phyloP scores from a whole-genome alignment of 2,888 invertebrate genomes.

The Hyposoter didymator region DNA sequence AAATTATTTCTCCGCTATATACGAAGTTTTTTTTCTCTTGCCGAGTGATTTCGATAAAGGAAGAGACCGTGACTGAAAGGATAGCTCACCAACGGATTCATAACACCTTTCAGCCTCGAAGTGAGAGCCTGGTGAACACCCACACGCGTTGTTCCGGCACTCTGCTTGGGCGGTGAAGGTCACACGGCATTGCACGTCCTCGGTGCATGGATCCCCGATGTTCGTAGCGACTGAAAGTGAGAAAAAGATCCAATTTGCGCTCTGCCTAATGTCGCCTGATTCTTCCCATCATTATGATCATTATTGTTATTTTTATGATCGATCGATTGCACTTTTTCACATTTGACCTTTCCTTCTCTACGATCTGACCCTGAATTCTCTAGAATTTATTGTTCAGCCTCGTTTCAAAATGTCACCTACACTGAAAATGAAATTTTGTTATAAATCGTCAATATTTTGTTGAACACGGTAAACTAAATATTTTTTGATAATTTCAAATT shows the following conservation, averaged over 20 bases:
- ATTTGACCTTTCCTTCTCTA: background rate
- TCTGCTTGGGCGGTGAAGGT: constrained; percentile 81
- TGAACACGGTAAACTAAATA: no score
- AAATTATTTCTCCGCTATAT: background rate
- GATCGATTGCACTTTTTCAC: background rate
- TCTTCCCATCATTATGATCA: background rate
- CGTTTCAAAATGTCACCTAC: background rate
- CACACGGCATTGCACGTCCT: constrained; percentile 81
- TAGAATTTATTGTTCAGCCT: background rate
- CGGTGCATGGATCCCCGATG: constrained; percentile 80
- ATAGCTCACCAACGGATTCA: constrained; percentile 79
- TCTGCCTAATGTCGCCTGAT: background rate
- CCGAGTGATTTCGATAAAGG: background rate
- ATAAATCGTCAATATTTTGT: no score
- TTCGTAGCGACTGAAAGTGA: constrained; percentile 76
- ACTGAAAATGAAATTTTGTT: no score
- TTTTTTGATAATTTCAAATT: no score
- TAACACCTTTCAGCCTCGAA: constrained; percentile 81
- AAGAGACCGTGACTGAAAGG: constrained; percentile 9
- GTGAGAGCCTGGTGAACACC: constrained; percentile 80
- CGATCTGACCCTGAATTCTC: background rate
- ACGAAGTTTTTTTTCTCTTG: background rate
- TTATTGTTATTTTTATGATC: background rate
- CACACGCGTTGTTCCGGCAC: constrained; percentile 80
- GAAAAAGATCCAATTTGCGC: constrained; percentile 35